Percentiles rank a stretch among this genome's conserved stretches.
These are phyloP conservation scores for Clitarchus hookeri DNA, from an alignment of 2,888 invertebrate species.

Conservation along the genomic window DNA sequence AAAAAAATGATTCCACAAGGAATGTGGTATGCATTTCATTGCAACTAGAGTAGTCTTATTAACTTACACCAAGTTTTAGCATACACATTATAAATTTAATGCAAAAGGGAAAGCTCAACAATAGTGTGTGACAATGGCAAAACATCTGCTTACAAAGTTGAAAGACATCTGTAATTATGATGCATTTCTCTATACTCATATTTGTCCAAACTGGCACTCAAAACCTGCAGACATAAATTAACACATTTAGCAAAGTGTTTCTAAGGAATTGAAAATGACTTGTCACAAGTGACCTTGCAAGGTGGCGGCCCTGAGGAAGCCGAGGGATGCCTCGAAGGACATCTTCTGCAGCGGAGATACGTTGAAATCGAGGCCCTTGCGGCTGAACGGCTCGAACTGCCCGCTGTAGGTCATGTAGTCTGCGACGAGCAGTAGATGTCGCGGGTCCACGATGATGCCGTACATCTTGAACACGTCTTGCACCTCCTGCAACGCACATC, in stretches of 20 bases:
- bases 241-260: neutral
- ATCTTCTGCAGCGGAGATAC: constrained; percentile 96
- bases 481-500: constrained; percentile 67
- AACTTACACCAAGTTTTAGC: too few species aligned
- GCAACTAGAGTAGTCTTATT: too few species aligned
- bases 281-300: constrained; percentile 58
- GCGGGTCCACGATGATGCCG: constrained; percentile 91
- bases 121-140: too few species aligned
- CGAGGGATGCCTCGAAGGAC: constrained; percentile 93
- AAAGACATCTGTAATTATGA: too few species aligned
- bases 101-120: too few species aligned
- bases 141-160: too few species aligned
- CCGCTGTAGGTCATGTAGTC: constrained; percentile 99
- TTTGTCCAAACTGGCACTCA: too few species aligned
- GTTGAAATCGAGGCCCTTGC: constrained; percentile 88
- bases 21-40: too few species aligned
- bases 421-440: constrained; percentile 90
- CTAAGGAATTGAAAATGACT: neutral
- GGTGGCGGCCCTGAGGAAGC: constrained; percentile 80
- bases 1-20: too few species aligned
- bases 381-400: constrained; percentile 83
- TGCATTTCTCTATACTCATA: too few species aligned
- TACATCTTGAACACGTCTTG: constrained; percentile 96
- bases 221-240: neutral
- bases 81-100: too few species aligned